These are phyloP conservation scores for Copidosoma aretas DNA, from an alignment of 2,888 invertebrate species.

Conservation along the genomic window DNA sequence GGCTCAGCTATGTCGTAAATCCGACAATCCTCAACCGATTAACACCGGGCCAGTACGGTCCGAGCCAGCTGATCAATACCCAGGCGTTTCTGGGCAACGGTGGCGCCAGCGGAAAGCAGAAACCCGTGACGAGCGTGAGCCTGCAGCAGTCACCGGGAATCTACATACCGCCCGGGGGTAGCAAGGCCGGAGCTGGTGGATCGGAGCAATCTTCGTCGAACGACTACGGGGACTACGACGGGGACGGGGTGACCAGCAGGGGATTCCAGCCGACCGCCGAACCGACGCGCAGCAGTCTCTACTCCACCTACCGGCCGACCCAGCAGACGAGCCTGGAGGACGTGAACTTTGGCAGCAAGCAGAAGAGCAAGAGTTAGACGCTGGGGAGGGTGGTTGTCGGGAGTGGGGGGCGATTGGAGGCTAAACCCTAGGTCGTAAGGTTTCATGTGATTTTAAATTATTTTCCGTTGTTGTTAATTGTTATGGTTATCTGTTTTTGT, in stretches of 20 bases:
- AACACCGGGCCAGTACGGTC: conserved; percentile 37
- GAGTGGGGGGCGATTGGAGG: not conserved
- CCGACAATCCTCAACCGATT: conserved; percentile 45
- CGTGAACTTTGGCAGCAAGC: conserved; percentile 50
- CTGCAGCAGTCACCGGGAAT: conserved; percentile 49
- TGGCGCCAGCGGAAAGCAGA: conserved; percentile 34
- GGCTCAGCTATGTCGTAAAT: conserved; percentile 52
- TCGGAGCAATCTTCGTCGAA: conserved; percentile 36
- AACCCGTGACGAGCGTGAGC: conserved; percentile 44
- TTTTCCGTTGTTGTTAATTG: too few species aligned
- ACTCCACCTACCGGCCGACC: conserved; percentile 50
- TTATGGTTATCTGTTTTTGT: too few species aligned
- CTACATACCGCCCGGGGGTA: conserved; percentile 50
- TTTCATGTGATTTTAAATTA: conserved; percentile 1
- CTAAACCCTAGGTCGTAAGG: not conserved
- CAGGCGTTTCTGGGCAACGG: conserved; percentile 40
- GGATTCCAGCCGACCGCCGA: conserved; percentile 49
- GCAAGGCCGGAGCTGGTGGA: conserved; percentile 34
- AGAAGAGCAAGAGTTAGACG: conserved; percentile 44
- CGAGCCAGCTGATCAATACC: conserved; percentile 31
- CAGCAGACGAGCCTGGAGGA: conserved; percentile 49
- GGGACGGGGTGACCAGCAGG: conserved; percentile 36
- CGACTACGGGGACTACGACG: conserved; percentile 52
- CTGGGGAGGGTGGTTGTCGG: not conserved
- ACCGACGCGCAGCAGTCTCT: conserved; percentile 51